These are phyloP conservation scores for Drosophila recens DNA, from an alignment of 2,888 invertebrate genomes.

Conservation along the genomic window DNA sequence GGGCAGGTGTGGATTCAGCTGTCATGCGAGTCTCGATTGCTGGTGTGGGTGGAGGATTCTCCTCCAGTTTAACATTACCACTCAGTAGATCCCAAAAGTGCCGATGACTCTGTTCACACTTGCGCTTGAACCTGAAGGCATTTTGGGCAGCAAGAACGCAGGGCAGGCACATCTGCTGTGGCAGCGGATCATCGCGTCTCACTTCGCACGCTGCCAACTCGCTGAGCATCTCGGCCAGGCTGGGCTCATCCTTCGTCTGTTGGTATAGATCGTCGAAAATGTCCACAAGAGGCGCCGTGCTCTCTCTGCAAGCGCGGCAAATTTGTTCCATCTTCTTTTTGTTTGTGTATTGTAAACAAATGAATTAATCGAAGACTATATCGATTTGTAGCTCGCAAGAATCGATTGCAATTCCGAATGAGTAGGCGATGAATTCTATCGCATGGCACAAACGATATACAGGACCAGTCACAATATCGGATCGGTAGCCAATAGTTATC, in stretches of 20 bases:
- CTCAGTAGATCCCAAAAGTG: conserved; percentile 54
- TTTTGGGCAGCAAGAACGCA: conserved; percentile 65
- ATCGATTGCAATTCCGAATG: background rate
- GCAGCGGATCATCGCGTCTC: conserved; percentile 54
- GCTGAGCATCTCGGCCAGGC: conserved; percentile 66
- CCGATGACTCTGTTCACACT: conserved; percentile 73
- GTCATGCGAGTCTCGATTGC: conserved; percentile 4
- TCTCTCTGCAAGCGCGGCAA: conserved; percentile 70
- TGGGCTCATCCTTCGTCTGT: conserved; percentile 23
- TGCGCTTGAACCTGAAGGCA: conserved; percentile 77
- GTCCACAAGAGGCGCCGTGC: conserved; percentile 36
- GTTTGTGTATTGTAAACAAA: conserved; percentile 24
- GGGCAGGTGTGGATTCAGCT: background rate
- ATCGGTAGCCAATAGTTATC: background rate
- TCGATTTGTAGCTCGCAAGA: background rate
- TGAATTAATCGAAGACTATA: conserved; percentile 5
- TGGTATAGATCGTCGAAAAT: conserved; percentile 49
- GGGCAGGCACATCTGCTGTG: conserved; percentile 72
- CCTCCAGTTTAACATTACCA: conserved; percentile 6
- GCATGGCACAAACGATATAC: background rate
- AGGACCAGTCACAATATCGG: background rate
- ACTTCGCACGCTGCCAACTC: conserved; percentile 62
- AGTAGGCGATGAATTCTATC: conserved; percentile 11
- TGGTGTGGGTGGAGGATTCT: background rate
- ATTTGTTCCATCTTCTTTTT: conserved; percentile 41